These are phyloP conservation scores for sheep (Ovis aries) DNA, from an alignment of 2,113 vertebrate genomes.

Conservation along the genomic window DNA sequence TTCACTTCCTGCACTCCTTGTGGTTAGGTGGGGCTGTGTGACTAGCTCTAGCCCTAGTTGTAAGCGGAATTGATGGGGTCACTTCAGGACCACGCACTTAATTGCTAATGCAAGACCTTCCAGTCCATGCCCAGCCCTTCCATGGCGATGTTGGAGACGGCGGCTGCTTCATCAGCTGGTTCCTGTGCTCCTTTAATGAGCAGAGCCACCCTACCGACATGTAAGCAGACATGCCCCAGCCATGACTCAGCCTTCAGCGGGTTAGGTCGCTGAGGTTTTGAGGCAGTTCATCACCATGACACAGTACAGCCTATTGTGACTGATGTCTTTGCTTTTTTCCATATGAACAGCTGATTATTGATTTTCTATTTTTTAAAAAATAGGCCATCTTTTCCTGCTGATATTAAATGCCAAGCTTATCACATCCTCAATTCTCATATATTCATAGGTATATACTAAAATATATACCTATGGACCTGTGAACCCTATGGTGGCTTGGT, in stretches of 20 bases:
- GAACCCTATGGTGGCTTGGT: not conserved
- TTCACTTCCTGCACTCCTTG: not conserved
- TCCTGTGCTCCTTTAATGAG: not conserved
- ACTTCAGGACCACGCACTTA: not conserved
- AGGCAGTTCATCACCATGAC: not conserved
- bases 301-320: not conserved
- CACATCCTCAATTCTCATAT: not conserved
- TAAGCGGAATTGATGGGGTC: not conserved
- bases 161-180: rapidly evolving
- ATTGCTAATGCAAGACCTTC: not conserved
- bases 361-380: not conserved
- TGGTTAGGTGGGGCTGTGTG: not conserved
- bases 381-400: not conserved
- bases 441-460: not conserved
- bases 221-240: not conserved
- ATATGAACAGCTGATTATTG: not conserved
- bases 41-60: not conserved
- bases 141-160: not conserved
- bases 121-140: not conserved
- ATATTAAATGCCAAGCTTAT: not conserved
- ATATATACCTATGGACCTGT: not conserved
- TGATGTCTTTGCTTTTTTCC: not conserved
- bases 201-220: not conserved
- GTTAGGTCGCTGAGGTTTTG: not conserved
- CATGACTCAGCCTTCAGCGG: not conserved